These are phyloP conservation scores for Chelidonichthys spinosus DNA, from an alignment of 2,797 vertebrate genomes.

Conservation along the genomic window DNA sequence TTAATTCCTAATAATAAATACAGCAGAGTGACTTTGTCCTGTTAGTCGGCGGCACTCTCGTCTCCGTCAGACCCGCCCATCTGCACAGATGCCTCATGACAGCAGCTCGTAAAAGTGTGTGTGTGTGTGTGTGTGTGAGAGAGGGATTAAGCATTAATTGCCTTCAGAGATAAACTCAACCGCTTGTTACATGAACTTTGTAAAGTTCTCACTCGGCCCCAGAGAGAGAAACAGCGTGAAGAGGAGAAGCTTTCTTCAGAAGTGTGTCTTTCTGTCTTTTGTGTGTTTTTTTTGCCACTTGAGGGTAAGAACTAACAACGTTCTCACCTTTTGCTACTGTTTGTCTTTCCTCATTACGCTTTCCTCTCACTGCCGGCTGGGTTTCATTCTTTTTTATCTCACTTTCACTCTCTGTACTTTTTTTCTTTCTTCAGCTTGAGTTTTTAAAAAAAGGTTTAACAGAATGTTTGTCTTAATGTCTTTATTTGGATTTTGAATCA, in stretches of 20 bases:
- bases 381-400: constrained; percentile 1
- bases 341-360: neutral
- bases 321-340: constrained; percentile 59
- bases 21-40: constrained; percentile 69
- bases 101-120: constrained; percentile 66
- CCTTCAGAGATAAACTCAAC: constrained; percentile 77
- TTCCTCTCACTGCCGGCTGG: constrained; percentile 20
- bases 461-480: constrained; percentile 9
- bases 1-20: too few relatives aligned
- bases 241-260: constrained; percentile 49
- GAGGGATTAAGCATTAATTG: constrained; percentile 83
- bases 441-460: neutral
- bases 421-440: neutral
- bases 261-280: constrained; percentile 37
- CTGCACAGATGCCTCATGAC: constrained; percentile 65
- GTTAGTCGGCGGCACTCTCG: constrained; percentile 58
- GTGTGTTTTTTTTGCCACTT: constrained; percentile 40
- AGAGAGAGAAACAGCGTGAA: constrained; percentile 63
- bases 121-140: constrained; percentile 21
- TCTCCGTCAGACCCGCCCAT: constrained; percentile 71
- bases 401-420: neutral
- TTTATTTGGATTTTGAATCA: neutral
- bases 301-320: constrained; percentile 69
- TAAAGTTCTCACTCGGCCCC: constrained; percentile 71
- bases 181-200: constrained; percentile 73